Evolutionary conservation across 2,888 invertebrate genomes (phyloP), one percentile per base, ranked within the genome.

Genomic region (Agriopis marginaria): DNA sequence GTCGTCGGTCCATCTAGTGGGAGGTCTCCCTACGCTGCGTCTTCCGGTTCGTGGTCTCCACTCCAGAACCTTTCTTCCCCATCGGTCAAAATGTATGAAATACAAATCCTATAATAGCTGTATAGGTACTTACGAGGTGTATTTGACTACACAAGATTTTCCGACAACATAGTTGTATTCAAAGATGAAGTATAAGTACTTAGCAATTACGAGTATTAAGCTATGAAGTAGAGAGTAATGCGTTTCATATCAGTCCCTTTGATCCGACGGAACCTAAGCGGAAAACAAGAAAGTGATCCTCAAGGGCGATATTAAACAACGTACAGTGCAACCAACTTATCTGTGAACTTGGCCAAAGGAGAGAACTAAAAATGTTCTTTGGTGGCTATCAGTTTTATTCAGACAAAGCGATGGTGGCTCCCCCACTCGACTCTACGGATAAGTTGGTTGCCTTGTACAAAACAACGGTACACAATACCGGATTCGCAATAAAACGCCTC

Each of bases 271-370:
- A 8, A 51, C 51, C 49, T 62, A 55, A 64, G 60, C 61, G 73
- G 59, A 63, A 66, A 69, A 66, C 66, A 60, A 70, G 68, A 58
- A 64, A 56, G 32, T 55, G 51, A 54, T 51, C 58, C 76, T 72
- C 73, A 32, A 70, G 63, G 71, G 76, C 63, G 71, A 70, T 74
- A 72, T 76, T 72, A 75, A 72, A 74, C 71, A 75, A 45, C 23
- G 44, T 7, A 10, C 9, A 49, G 14, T 23, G 45, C 32, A 7
- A 47, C 55, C n/a, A 14, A 42, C 32, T 45, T 45, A 58, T 23
- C 23, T 45, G 32, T 47, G 23, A 10, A 58, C 12, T 23, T 12
- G 23, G 45, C 6, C 11, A 23, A 58, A 51, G 9, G 23, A 12
- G 9, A 12, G 23, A 32, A 47, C 42, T 58, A 12, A 32, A 12